phyloP scores from a whole-genome alignment of 2,888 invertebrate genomes.

The Parelbella ahira region DNA sequence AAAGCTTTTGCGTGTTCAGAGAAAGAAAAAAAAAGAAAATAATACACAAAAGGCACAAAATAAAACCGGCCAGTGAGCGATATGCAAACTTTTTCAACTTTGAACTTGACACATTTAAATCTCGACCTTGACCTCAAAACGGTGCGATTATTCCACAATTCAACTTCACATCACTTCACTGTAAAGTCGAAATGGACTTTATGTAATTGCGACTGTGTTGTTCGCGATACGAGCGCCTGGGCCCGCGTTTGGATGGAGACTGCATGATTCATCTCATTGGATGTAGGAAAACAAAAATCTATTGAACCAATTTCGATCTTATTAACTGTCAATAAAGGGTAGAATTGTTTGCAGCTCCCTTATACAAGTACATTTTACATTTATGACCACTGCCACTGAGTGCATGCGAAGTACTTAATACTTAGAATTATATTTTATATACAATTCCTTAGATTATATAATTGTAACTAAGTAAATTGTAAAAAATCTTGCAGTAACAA shows the following conservation, averaged over 20 bases:
- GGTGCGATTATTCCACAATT: neutral
- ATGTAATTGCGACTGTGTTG: no score
- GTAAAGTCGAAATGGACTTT: no score
- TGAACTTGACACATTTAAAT: conserved; percentile 18
- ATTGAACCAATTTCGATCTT: conserved; percentile 23
- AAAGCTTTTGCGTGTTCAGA: conserved; percentile 1
- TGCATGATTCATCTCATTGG: conserved; percentile 68
- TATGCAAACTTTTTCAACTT: conserved; percentile 3
- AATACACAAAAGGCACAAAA: conserved; percentile 5
- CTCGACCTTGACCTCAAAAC: conserved; percentile 19
- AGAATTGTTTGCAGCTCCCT: conserved; percentile 22
- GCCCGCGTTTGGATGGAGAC: conserved; percentile 55
- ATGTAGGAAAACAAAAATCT: conserved; percentile 41
- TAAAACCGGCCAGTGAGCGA: conserved; percentile 1
- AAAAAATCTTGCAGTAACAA: no score
- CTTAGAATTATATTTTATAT: no score
- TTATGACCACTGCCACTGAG: conserved; percentile 1
- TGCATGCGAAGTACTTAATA: conserved; percentile 9
- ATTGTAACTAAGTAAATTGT: no score
- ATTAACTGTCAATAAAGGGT: conserved; percentile 14
- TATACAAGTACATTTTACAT: no score
- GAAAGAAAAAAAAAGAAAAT: no score
- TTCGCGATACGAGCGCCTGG: conserved; percentile 33
- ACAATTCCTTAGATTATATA: no score
- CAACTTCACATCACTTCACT: conserved; percentile 14